phyloP scores from a whole-genome alignment of 2,888 invertebrate genomes.

The Catocala fraxini region DNA sequence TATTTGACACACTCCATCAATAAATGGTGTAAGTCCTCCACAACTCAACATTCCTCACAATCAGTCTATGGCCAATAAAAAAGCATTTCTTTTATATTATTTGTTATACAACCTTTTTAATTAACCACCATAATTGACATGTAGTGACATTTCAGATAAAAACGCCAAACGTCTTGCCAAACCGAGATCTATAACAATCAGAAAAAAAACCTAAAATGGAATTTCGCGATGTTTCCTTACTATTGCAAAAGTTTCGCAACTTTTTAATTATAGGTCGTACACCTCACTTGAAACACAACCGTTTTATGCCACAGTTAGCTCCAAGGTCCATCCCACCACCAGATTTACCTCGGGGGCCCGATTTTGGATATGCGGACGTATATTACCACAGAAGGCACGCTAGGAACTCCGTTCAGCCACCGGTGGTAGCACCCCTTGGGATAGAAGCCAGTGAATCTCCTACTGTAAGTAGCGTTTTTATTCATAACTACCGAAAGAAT shows the following conservation, averaged over 20 bases:
- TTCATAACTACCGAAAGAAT: no score
- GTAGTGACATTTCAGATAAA: no score
- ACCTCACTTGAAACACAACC: conserved; percentile 59
- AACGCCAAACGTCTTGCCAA: no score
- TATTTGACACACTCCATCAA: no score
- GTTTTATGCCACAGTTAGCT: conserved; percentile 67
- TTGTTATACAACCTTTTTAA: no score
- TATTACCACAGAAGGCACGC: conserved; percentile 66
- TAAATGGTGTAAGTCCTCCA: no score
- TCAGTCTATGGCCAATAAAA: no score
- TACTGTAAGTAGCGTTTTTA: no score
- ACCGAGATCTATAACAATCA: no score
- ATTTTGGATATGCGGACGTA: conserved; percentile 66
- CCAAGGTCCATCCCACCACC: conserved; percentile 71
- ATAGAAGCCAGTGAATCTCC: not conserved
- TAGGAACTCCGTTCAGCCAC: conserved; percentile 70
- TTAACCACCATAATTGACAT: no score
- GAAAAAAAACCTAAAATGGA: not conserved
- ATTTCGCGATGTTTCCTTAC: conserved; percentile 64
- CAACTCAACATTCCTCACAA: no score
- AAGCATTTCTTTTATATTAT: no score
- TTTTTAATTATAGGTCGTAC: conserved; percentile 73
- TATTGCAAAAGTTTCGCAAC: conserved; percentile 64
- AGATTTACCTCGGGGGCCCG: conserved; percentile 70
- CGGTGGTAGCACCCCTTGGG: conserved; percentile 74